Evolutionary conservation across 2,113 vertebrate genomes (phyloP).

Genomic region (Oreochromis aureus): DNA sequence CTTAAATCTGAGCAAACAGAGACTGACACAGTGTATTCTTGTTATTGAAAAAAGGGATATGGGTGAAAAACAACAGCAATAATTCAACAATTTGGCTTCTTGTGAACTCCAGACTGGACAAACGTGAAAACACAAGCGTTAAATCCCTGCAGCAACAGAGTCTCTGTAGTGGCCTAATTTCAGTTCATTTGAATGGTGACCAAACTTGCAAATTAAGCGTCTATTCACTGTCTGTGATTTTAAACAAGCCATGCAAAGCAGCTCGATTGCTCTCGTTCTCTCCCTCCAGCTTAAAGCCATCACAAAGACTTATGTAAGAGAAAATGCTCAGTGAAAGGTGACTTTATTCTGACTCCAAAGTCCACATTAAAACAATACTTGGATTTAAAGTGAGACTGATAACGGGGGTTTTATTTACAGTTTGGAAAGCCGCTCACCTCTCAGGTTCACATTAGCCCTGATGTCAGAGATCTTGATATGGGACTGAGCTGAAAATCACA

Average conservation of each 20-base stretch:
- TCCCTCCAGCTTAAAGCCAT: background rate
- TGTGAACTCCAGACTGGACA: background rate
- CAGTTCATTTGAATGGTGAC: slow-evolving; percentile 61
- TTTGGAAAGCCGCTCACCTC: slow-evolving; percentile 15
- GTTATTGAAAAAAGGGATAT: background rate
- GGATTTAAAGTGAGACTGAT: background rate
- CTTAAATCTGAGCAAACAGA: background rate
- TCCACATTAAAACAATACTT: background rate
- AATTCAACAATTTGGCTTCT: background rate
- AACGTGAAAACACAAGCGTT: background rate
- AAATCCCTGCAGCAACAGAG: background rate
- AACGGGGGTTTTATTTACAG: slow-evolving; percentile 12
- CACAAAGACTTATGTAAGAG: background rate
- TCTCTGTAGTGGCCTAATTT: background rate
- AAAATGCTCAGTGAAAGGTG: background rate
- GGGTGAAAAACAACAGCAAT: background rate
- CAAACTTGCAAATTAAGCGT: slow-evolving; percentile 57
- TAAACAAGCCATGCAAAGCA: slow-evolving; percentile 61
- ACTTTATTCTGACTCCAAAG: slow-evolving; percentile 22
- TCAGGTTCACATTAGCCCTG: background rate
- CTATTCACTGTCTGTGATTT: slow-evolving; percentile 29
- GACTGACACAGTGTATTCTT: background rate
- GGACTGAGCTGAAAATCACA: slow-evolving; percentile 41
- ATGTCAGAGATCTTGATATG: slow-evolving; percentile 2
- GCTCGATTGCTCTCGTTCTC: background rate